A percentile compares a stretch with the other conserved stretches of the same genome.
phyloP scores from a whole-genome alignment of 2,113 vertebrate genomes.

The Rhipidura dahli region DNA sequence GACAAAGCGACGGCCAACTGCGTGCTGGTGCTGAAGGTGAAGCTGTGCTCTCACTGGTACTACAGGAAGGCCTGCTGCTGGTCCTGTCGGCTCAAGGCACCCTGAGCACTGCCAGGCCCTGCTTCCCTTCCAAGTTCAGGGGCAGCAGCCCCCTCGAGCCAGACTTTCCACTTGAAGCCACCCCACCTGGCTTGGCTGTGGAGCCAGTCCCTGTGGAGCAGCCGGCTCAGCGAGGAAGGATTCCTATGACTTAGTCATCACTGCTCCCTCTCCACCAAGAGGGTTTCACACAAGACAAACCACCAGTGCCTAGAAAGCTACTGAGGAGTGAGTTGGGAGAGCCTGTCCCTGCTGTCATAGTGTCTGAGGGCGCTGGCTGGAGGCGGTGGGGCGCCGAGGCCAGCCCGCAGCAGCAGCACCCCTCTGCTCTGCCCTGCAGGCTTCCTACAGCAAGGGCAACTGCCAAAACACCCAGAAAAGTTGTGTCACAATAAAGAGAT shows the following conservation, averaged over 20 bases:
- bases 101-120: background rate
- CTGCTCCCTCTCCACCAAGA: background rate
- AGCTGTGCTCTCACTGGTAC: constrained; percentile 85
- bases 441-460: background rate
- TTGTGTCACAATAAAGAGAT: constrained; percentile 52
- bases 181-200: background rate
- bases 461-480: background rate
- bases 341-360: background rate
- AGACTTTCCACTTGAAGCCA: constrained; percentile 26
- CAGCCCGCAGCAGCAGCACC: background rate
- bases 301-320: constrained; percentile 41
- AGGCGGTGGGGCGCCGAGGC: accelerated
- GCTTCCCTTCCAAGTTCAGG: background rate
- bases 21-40: constrained; percentile 82
- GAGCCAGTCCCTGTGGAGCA: background rate
- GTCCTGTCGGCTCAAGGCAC: constrained; percentile 72
- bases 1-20: constrained; percentile 82
- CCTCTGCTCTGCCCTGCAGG: background rate
- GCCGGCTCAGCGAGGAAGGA: background rate
- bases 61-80: constrained; percentile 84
- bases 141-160: background rate
- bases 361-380: background rate
- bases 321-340: constrained; percentile 11
- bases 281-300: background rate
- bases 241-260: background rate